phyloP scores from a whole-genome alignment of 2,888 invertebrate genomes.

The Pseudeuparius sepicola region DNA sequence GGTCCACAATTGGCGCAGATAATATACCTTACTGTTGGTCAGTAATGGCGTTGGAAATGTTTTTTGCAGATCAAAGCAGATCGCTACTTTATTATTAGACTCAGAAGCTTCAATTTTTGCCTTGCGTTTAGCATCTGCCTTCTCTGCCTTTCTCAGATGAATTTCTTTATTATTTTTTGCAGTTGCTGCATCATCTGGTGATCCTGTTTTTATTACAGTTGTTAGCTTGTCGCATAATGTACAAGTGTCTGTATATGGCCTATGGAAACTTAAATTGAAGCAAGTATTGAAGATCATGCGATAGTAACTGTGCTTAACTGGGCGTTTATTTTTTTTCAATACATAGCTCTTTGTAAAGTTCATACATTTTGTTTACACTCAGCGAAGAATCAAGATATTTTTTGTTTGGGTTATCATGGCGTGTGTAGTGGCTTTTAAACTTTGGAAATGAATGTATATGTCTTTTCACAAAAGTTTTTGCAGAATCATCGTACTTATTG shows the following conservation, averaged over 20 bases:
- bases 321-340: not conserved
- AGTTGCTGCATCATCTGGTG: constrained; percentile 2
- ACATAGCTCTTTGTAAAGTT: constrained; percentile 30
- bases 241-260: constrained; percentile 11
- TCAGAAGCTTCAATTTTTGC: constrained; percentile 7
- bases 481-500: constrained; percentile 5
- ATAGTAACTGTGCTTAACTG: constrained; percentile 4
- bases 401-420: constrained; percentile 4
- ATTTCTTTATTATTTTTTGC: constrained; percentile 8
- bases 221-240: no score
- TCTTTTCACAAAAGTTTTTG: constrained; percentile 3
- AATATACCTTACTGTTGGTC: constrained; percentile 21
- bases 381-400: constrained; percentile 5
- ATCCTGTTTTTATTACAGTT: no score
- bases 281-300: constrained; percentile 9
- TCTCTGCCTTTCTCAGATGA: constrained; percentile 12
- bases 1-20: constrained; percentile 21
- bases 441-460: constrained; percentile 5
- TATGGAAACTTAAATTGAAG: constrained; percentile 12
- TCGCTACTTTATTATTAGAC: constrained; percentile 12
- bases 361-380: constrained; percentile 9
- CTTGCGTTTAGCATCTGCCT: constrained; percentile 8
- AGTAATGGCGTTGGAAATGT: constrained; percentile 20
- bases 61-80: constrained; percentile 23
- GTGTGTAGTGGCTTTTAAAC: constrained; percentile 2